Evolutionary conservation across 2,797 vertebrate genomes (phyloP), one percentile per base, ranked within the genome.

Genomic region (Echiichthys vipera): DNA sequence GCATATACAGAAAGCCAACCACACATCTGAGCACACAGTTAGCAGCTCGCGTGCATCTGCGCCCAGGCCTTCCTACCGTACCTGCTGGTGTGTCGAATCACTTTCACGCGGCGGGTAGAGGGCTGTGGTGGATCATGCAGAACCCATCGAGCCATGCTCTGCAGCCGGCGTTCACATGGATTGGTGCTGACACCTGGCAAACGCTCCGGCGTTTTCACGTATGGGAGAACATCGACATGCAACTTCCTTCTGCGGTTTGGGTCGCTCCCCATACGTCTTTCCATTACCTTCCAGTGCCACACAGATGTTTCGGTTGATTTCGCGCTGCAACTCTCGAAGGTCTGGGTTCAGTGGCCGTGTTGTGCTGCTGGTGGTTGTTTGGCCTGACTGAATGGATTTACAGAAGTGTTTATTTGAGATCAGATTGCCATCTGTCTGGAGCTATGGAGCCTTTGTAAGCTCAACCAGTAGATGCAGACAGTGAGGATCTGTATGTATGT

Each of bases 111-210:
- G 54, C 3, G n/a, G 27, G 59, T 61, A 81, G 30, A 40, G 59
- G 65, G 75, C 71, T 45, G 45, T 59, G 80, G 63, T 2, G 5
- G 59, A 75, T 80, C 85, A 76, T 77, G 72, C 22, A 55, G 65
- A 84, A 83, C 74, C 67, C 55, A 51, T 24, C 4, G 40, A 63
- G 81, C 69, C 67, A 57, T 27, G 61, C 65, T 83, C 51, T 22
- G 1, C 25, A 18, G 64, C 34, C 37, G 18, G n/a, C 40, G 27
- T 63, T 83, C 62, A 80, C 37, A 0, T 53, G 47, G 46, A 91
- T 92, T 91, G 89, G 75, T 83, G 83, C 50, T 90, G 92, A 92
- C 91, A 90, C 85, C 85, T 89, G 88, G 83, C 90, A 91, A 80
- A 74, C 74, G 49, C 47, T 78, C 39, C 20, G 22, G 81, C 71